Conservation (phyloP, 2,113 vertebrate species). For the Catharus minimus region DNA sequence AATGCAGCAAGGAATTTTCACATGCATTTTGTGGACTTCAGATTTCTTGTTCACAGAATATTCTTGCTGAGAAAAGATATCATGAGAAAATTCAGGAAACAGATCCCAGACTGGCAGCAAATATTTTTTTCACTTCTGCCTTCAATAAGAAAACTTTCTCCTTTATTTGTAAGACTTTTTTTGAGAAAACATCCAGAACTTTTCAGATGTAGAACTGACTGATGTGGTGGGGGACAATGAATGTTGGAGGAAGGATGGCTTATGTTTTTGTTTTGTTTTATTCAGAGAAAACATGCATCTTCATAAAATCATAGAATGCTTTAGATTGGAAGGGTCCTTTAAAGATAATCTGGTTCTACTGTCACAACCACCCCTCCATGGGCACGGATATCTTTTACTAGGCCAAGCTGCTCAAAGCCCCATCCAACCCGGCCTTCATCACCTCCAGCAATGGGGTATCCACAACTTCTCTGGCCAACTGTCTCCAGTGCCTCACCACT, state of each 20-base stretch:
- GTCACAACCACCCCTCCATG: background rate
- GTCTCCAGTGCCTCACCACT: background rate
- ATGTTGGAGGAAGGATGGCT: fast-evolving
- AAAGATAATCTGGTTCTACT: background rate
- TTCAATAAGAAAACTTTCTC: background rate
- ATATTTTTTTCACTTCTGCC: background rate
- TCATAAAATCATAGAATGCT: background rate
- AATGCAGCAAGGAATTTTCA: constrained; percentile 64
- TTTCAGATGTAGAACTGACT: background rate
- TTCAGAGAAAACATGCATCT: constrained; percentile 29
- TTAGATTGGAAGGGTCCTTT: background rate
- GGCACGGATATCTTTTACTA: background rate
- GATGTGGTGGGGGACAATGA: background rate
- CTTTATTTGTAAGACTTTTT: background rate
- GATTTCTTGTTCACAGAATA: constrained; percentile 56
- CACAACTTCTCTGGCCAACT: background rate
- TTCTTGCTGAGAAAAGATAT: constrained; percentile 15
- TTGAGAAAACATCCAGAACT: background rate
- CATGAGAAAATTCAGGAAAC: constrained; percentile 27
- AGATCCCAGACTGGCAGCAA: background rate
- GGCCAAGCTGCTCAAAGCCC: background rate
- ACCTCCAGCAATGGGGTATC: background rate
- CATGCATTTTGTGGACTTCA: constrained; percentile 58
- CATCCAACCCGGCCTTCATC: background rate
- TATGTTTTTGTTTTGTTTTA: background rate